A percentile compares a stretch with the other conserved stretches of the same genome.
Conservation (phyloP, 2,797 vertebrate species). For the Pteropus rufus region DNA sequence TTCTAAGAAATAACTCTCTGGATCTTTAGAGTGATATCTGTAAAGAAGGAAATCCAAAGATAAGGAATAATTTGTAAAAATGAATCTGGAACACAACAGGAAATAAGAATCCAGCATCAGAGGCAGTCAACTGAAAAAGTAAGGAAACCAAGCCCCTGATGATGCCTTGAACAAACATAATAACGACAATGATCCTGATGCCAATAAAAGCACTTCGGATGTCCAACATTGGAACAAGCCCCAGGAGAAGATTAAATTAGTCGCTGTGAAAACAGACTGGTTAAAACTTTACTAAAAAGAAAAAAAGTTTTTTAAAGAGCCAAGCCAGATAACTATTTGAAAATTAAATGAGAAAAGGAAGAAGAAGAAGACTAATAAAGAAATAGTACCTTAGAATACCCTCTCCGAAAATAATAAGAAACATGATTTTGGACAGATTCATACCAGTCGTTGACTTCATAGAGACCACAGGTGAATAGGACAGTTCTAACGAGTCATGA, state of each 20-base stretch:
- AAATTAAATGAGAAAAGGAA: background rate
- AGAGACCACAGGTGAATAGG: background rate
- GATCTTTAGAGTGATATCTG: background rate
- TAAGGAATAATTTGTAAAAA: conserved; percentile 39
- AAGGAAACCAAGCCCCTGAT: background rate
- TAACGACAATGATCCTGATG: background rate
- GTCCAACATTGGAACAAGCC: background rate
- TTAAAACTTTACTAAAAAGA: background rate
- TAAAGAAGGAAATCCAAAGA: conserved; percentile 32
- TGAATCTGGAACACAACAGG: conserved; percentile 40
- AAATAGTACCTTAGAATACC: background rate
- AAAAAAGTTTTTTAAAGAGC: background rate
- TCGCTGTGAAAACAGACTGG: conserved; percentile 30
- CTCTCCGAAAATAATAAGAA: background rate
- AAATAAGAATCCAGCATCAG: conserved; percentile 48
- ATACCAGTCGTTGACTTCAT: background rate
- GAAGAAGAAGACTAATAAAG: background rate
- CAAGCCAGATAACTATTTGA: background rate
- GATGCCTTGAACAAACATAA: conserved; percentile 32
- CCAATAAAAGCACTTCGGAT: conserved; percentile 29
- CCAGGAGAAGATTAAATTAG: conserved; percentile 37
- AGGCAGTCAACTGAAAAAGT: conserved; percentile 42
- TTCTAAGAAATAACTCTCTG: conserved; percentile 28
- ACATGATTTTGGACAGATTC: background rate
- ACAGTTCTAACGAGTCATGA: background rate